phyloP scores from a whole-genome alignment of 1,140 invertebrate species.

The Pseudoatta argentina region DNA sequence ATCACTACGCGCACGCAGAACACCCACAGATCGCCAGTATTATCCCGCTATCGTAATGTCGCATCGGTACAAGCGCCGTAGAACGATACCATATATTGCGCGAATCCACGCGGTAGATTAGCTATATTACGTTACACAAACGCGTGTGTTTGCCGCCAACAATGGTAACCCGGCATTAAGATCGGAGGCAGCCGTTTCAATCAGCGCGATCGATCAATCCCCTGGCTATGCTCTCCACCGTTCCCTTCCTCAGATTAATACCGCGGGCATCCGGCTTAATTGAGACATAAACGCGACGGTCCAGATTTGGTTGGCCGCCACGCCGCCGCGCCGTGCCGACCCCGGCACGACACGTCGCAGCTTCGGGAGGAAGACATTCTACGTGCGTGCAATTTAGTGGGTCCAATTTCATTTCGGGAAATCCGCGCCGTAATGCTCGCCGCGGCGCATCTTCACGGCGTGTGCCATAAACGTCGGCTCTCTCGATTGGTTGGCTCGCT shows the following conservation, averaged over 20 bases:
- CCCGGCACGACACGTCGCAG: background rate
- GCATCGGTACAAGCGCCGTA: conserved; percentile 10
- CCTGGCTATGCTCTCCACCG: background rate
- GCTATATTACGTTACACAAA: conserved; percentile 55
- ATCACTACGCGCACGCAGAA: background rate
- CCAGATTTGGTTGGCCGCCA: conserved; percentile 42
- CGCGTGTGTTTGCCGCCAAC: conserved; percentile 42
- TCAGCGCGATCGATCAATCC: conserved; percentile 59
- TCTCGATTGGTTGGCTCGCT: background rate
- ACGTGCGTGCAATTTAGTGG: conserved; percentile 54
- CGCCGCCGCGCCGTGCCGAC: background rate
- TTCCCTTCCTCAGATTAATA: conserved; percentile 29
- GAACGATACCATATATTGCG: conserved; percentile 39
- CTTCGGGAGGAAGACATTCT: conserved; percentile 72
- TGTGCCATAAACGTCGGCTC: background rate
- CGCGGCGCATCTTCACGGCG: background rate
- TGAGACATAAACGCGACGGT: conserved; percentile 59
- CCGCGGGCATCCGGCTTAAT: conserved; percentile 59
- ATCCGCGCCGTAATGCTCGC: conserved; percentile 8
- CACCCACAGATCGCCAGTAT: conserved; percentile 34
- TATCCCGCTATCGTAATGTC: conserved; percentile 53
- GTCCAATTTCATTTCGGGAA: conserved; percentile 59
- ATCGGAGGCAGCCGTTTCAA: conserved; percentile 61
- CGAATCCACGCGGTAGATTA: conserved; percentile 37
- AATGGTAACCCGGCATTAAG: conserved; percentile 58